phyloP scores from a whole-genome alignment of 2,113 vertebrate genomes.

The Plecturocebus donacophilus region DNA sequence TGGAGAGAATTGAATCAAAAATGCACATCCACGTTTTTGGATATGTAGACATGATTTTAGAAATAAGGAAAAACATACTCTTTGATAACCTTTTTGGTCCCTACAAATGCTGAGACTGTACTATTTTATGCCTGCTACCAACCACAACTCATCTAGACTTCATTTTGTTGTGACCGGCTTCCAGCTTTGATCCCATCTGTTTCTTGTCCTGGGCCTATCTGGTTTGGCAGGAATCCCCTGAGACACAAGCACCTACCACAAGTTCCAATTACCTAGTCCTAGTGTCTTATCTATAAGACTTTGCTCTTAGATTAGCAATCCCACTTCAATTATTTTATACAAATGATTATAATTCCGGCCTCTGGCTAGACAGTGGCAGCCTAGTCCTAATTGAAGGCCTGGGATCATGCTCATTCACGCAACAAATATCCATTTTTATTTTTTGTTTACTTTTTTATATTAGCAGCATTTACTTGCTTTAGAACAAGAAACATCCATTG shows the following conservation, averaged over 20 bases:
- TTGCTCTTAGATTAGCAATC: not conserved
- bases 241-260: not conserved
- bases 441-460: too few relatives aligned
- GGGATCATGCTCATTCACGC: not conserved
- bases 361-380: not conserved
- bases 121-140: not conserved
- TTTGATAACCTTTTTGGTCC: not conserved
- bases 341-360: not conserved
- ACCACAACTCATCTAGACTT: not conserved
- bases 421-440: not conserved
- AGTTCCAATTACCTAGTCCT: not conserved
- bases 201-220: not conserved
- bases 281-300: not conserved
- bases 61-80: not conserved
- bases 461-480: too few relatives aligned
- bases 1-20: not conserved
- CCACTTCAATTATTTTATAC: not conserved
- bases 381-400: not conserved
- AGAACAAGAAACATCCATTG: not conserved
- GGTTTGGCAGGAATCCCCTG: not conserved
- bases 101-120: not conserved
- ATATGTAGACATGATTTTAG: not conserved
- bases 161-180: not conserved
- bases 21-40: not conserved
- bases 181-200: not conserved